Evolutionary conservation across 2,888 invertebrate species (phyloP), one percentile per base, ranked within the genome.

Genomic region (Cephus pulcher): DNA sequence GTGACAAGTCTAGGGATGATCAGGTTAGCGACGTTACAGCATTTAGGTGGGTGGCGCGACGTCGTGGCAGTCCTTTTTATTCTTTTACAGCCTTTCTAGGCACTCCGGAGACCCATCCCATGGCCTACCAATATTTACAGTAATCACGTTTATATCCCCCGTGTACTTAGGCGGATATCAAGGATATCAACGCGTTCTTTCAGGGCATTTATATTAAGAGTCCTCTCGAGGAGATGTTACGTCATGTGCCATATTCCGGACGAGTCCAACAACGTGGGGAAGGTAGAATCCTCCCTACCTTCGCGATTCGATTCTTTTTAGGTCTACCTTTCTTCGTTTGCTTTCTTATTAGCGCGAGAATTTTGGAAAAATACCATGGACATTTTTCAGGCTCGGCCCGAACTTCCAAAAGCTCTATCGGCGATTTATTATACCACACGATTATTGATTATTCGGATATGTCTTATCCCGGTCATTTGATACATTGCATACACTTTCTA

Each of bases 81-180:
- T 88, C 82, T 89, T 90, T 91, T 90, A 85, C 90, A 91, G 90
- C 90, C 88, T 88, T 88, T 86, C 86, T 90, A 91, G 91, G 91
- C 89, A 86, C 90, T 88, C 86, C 88, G 86, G 88, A 88, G 90
- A 89, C 88, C 88, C 88, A 86, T 56, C 56, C 56, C 56, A 56
- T 23, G 56, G 56, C 56, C 56, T 56, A 56, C 56, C 56, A 56
- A 56, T 56, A 56, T 23, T 15, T 56, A 56, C 56, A 56, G 56
- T 56, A 23, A 23, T 56, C 56, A 56, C 40, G 9, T 56, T 56
- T 56, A 56, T 56, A 56, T 56, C 23, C 56, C 56, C 23, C 56
- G 56, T 56, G 56, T 56, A 56, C 56, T 56, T 56, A 56, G 56
- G 56, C 56, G 56, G 56, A 56, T 56, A 56, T 56, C 23, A 56